Evolutionary conservation across 2,113 vertebrate species (phyloP), one percentile per base, ranked within the genome.

Genomic region (Dasyornis broadbenti): DNA sequence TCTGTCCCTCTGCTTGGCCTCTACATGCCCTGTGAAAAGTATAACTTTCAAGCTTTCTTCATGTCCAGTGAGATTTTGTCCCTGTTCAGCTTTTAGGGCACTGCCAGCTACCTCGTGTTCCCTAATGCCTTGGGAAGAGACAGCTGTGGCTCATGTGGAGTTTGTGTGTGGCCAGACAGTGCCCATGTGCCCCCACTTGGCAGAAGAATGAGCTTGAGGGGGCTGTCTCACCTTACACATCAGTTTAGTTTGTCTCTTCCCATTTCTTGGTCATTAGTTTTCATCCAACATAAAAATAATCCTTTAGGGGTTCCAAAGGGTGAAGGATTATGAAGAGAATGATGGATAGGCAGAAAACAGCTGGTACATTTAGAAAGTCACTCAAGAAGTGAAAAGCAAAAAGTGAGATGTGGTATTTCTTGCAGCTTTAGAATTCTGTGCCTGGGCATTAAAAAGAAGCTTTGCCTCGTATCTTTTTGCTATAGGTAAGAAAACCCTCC

Each of bases 171-270:
- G 21, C 33, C 56, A 13, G 28, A 3, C 11, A 57, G 50, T 1
- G 5, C 7, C 39, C 22, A 0, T 5, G 54, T 50, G 57, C 63
- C 0, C 33, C 44, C 1, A 0, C 37, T 26, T 23, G 63, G 66
- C 39, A 39, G 64, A 15, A 9, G 44, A 8, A 14, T 13, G 80
- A 66, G 54, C 40, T 42, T 0, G 1, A 33, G 42, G 22, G 22
- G 37, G 22, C 42, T 33, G 22, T 37, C 39, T 89, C 59, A 16
- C 31, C 8, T 2, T 2, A 3, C 6, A 9, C 7, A 0, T 13
- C 2, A 22, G 20, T 52, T 24, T 16, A 1, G 9, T 57, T 66
- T 81, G 21, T 14, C 45, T 84, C 26, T 39, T 70, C 33, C 13
- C 50, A 4, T 31, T 81, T 21, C 21, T 23, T 24, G 26, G 37